Evolutionary conservation across 1,140 invertebrate genomes (phyloP), one percentile per base, ranked within the genome.

Genomic region (Helicoverpa armigera): DNA sequence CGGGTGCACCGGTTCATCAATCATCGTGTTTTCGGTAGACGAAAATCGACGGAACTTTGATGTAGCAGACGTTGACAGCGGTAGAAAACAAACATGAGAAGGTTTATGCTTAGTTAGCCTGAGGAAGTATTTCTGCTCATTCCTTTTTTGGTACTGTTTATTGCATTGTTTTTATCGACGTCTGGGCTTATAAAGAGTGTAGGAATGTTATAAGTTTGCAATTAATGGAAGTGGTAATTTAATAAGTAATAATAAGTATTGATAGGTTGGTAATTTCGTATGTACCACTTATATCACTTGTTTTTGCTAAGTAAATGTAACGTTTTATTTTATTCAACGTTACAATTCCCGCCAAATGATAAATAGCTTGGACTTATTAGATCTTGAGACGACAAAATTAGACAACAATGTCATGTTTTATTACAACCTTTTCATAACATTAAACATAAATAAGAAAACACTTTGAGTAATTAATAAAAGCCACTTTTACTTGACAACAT

Each of bases 11-110:
- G 11, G 75, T 67, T 77, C 75, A 77, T 77, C 75, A 77, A 77
- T 77, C 75, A 77, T 77, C 60, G 75, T 77, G 54, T 77, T 77
- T 65, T 77, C 50, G 51, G 48, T 7, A 35, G 75, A 78, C 75
- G 75, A 18, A 54, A 78, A 53, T 50, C 29, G 50, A 35, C 11
- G 61, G 29, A 65, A 67, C 75, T 78, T 78, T 54, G 72, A 74
- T 78, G 75, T 65, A n/a, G 75, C 29, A 48, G 56, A 76, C 56
- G 74, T 53, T 65, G 75, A 78, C 58, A 51, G 73, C 58, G 73
- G 51, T 53, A 43, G 67, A 78, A 67, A 78, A 67, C 60, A 78
- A 76, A 67, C 16, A 61, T 61, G n/a, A 51, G 31, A 51, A 18
- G 50, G 58, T 72, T 70, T 72, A 31, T 53, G 16, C 48, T 12